Percentiles rank a stretch among this genome's conserved stretches.
phyloP scores from a whole-genome alignment of 2,888 invertebrate species.

The Plusia festucae region DNA sequence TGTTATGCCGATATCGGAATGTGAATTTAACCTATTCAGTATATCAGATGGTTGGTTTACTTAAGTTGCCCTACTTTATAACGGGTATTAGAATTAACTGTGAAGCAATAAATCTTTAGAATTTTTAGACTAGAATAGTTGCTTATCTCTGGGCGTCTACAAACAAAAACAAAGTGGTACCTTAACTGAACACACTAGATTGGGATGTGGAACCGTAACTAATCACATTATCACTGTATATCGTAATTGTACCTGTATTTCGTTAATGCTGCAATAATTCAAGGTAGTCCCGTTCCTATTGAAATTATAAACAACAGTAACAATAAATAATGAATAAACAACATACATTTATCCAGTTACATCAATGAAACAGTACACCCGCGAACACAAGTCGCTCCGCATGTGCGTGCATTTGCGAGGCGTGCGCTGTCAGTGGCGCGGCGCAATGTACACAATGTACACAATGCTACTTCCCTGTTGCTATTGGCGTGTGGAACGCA shows the following conservation, averaged over 20 bases:
- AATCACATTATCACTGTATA: too few relatives aligned
- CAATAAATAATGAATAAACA: not conserved
- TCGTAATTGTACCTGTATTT: too few relatives aligned
- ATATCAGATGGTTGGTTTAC: conserved; percentile 18
- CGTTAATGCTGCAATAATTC: too few relatives aligned
- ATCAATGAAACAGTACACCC: conserved; percentile 44
- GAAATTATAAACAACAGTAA: not conserved
- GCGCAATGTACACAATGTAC: conserved; percentile 19
- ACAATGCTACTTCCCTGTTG: conserved; percentile 66
- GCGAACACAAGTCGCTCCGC: conserved; percentile 10
- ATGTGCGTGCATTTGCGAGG: conserved; percentile 20
- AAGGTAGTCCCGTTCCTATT: not conserved
- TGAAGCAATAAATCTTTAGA: not conserved
- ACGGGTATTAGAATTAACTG: not conserved
- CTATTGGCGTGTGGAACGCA: conserved; percentile 62
- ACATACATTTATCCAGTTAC: conserved; percentile 1
- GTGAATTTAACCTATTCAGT: conserved; percentile 17
- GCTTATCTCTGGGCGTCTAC: not conserved
- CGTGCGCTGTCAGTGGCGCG: conserved; percentile 10
- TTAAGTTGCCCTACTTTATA: conserved; percentile 6
- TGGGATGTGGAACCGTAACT: too few relatives aligned
- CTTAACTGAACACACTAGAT: too few relatives aligned
- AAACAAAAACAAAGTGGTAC: not conserved
- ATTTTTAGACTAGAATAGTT: not conserved
- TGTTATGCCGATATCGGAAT: conserved; percentile 40